Percentiles rank a stretch among this genome's conserved stretches.
Conservation (phyloP, 2,797 vertebrate species). For the Bovichtus variegatus region DNA sequence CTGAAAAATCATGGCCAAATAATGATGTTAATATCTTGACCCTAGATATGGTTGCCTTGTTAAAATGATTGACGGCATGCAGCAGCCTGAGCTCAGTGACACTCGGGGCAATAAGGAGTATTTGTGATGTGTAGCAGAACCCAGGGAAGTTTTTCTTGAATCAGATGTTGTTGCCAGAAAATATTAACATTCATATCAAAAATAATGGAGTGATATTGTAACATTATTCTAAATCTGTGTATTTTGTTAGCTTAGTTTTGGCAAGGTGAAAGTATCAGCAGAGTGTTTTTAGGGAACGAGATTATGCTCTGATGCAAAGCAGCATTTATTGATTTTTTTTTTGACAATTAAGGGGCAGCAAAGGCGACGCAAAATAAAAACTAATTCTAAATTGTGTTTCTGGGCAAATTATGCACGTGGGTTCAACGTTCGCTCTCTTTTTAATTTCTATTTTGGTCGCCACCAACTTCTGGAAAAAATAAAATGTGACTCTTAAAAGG, state of each 20-base stretch:
- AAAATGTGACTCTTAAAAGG: not conserved
- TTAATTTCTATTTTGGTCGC: not conserved
- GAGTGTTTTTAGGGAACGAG: not conserved
- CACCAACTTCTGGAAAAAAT: not conserved
- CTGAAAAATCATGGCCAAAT: slow-evolving; percentile 30
- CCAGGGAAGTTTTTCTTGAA: not conserved
- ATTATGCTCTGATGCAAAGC: not conserved
- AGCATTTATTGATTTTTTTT: not conserved
- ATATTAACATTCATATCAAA: not conserved
- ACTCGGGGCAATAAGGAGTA: not conserved
- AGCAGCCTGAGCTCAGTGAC: slow-evolving; percentile 27
- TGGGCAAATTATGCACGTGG: not conserved
- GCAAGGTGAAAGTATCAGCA: not conserved
- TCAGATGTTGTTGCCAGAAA: not conserved
- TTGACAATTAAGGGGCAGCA: not conserved
- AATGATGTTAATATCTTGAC: slow-evolving; percentile 28
- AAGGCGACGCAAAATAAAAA: not conserved
- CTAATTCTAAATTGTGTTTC: not conserved
- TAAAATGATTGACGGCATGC: slow-evolving; percentile 43
- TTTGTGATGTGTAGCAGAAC: not conserved
- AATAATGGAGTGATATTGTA: not conserved
- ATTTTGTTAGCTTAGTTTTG: not conserved
- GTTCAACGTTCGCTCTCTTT: not conserved
- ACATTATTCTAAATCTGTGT: not conserved
- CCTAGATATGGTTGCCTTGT: slow-evolving; percentile 21